These are phyloP conservation scores for Xylocampa areola DNA, from an alignment of 2,888 invertebrate genomes.

Conservation along the genomic window DNA sequence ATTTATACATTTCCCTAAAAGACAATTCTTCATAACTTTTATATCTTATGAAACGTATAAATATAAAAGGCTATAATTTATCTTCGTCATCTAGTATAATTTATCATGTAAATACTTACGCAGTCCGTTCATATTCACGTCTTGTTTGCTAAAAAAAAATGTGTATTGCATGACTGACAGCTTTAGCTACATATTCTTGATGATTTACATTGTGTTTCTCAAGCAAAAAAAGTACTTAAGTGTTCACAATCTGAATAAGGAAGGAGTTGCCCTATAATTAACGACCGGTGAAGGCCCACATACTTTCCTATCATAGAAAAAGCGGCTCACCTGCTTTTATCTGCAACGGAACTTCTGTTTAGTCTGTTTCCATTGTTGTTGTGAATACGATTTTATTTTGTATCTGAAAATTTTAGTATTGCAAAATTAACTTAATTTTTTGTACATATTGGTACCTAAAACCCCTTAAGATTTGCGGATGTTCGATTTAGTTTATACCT, in stretches of 20 bases:
- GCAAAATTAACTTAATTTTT: too few relatives aligned
- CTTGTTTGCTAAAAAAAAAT: constrained; percentile 9
- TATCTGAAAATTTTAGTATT: too few relatives aligned
- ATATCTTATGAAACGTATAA: not conserved
- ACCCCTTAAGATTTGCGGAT: too few relatives aligned
- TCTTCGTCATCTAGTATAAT: constrained; percentile 27
- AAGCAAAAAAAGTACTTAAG: constrained; percentile 48
- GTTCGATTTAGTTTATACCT: too few relatives aligned
- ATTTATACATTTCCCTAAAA: constrained; percentile 5
- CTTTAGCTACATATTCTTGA: constrained; percentile 27
- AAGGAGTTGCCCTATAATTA: constrained; percentile 82
- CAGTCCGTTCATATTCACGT: constrained; percentile 18
- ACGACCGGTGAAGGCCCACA: constrained; percentile 74
- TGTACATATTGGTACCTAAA: too few relatives aligned
- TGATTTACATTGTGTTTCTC: constrained; percentile 24
- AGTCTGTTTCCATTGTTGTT: constrained; percentile 63
- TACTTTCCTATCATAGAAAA: constrained; percentile 78
- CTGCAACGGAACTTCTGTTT: constrained; percentile 69
- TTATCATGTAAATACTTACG: constrained; percentile 28
- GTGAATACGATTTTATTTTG: constrained; percentile 39
- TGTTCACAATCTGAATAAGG: constrained; percentile 67
- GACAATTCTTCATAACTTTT: constrained; percentile 5
- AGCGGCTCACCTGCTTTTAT: constrained; percentile 81
- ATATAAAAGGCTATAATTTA: constrained; percentile 19
- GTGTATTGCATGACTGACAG: constrained; percentile 47